Conservation (phyloP, 2,888 invertebrate species). For the Willowsia nigromaculata region DNA sequence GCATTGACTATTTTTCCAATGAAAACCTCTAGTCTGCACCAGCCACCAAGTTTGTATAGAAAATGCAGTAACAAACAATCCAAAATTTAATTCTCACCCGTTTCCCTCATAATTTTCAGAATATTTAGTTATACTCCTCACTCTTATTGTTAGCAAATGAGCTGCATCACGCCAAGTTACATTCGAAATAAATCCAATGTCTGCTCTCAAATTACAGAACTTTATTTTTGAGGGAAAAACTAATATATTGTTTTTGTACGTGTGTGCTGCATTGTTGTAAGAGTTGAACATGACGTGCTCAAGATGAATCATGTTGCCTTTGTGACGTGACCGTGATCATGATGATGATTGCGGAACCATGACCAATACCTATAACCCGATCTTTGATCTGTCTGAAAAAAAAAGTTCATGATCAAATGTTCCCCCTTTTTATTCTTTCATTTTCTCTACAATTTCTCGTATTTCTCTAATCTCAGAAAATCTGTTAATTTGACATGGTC, state of each 20-base stretch:
- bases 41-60: neutral
- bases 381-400: neutral
- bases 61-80: neutral
- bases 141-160: neutral
- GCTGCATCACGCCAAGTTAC: neutral
- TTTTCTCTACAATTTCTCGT: neutral
- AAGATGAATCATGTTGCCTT: neutral
- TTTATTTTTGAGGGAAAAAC: neutral
- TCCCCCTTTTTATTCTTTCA: neutral
- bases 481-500: conserved; percentile 25
- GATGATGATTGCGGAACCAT: neutral
- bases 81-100: neutral
- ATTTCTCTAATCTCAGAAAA: neutral
- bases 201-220: neutral
- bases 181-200: neutral
- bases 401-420: neutral
- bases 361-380: neutral
- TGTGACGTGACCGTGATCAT: neutral
- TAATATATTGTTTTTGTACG: neutral
- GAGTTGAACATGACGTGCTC: neutral
- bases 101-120: neutral
- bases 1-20: neutral
- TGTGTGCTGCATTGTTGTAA: neutral
- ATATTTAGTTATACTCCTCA: neutral
- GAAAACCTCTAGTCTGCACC: neutral